A percentile compares a stretch with the other conserved stretches of the same genome.
Conservation (phyloP, 2,113 vertebrate genomes). For the Rhynchomys soricoides region DNA sequence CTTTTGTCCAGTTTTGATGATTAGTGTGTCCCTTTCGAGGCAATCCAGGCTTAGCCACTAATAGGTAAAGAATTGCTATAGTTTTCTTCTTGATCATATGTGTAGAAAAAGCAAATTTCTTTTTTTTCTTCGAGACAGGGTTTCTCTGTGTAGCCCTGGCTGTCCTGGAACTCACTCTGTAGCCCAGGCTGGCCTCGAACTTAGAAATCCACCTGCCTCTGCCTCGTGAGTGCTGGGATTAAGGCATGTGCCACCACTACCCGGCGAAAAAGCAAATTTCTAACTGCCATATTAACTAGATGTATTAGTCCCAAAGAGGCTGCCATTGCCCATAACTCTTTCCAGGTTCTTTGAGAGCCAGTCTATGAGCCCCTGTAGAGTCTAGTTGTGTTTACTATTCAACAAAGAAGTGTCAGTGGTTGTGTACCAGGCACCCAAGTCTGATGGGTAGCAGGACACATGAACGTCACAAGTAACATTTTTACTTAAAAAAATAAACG, state of each 20-base stretch:
- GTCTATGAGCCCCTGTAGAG: neutral
- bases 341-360: conserved; percentile 2
- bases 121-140: too few relatives aligned
- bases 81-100: conserved; percentile 12
- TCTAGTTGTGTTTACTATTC: neutral
- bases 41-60: neutral
- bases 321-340: neutral
- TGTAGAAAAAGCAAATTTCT: neutral
- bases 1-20: conserved; percentile 24
- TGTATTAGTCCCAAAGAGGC: neutral
- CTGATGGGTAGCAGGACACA: neutral
- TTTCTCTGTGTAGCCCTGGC: too few relatives aligned
- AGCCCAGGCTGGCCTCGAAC: too few relatives aligned
- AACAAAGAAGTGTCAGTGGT: neutral
- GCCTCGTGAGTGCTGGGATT: too few relatives aligned
- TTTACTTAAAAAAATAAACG: conserved; percentile 27
- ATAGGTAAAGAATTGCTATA: neutral
- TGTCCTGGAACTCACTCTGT: too few relatives aligned
- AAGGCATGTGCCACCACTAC: too few relatives aligned
- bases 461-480: neutral
- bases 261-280: neutral
- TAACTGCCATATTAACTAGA: neutral
- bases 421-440: neutral
- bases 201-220: too few relatives aligned
- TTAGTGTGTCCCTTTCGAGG: conserved; percentile 17